phyloP scores from a whole-genome alignment of 2,888 invertebrate species.

The Nomada goodeniana region DNA sequence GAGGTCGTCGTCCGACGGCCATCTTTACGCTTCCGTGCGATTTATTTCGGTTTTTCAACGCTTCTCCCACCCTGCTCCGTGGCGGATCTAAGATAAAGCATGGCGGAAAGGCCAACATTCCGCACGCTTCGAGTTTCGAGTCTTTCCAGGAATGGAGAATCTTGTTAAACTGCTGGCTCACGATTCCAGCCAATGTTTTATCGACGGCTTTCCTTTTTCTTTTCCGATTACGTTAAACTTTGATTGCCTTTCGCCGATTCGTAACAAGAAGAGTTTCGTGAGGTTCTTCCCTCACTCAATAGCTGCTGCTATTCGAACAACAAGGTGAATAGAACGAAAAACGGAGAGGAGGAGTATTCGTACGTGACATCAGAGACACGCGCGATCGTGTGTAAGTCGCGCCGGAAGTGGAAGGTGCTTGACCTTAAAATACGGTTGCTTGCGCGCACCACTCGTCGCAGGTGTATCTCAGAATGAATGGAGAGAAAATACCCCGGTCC shows the following conservation, averaged over 20 bases:
- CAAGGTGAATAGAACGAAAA: not conserved
- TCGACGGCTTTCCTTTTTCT: too few relatives aligned
- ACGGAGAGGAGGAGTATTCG: conserved; percentile 19
- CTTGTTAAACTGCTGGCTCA: not conserved
- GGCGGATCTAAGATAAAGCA: conserved; percentile 29
- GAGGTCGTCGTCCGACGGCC: conserved; percentile 56
- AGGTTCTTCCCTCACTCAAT: too few relatives aligned
- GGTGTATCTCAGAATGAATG: conserved; percentile 11
- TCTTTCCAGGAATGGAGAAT: conserved; percentile 23
- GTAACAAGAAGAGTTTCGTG: too few relatives aligned
- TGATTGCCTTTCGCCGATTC: too few relatives aligned
- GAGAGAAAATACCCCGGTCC: conserved; percentile 14
- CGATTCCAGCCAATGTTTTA: not conserved
- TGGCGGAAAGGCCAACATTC: conserved; percentile 22
- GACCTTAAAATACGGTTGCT: conserved; percentile 60
- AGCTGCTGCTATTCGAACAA: too few relatives aligned
- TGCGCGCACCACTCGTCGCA: conserved; percentile 1
- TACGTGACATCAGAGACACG: conserved; percentile 51
- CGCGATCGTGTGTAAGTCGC: conserved; percentile 42
- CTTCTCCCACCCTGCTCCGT: not conserved
- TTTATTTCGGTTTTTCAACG: conserved; percentile 58
- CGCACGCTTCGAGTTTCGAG: conserved; percentile 26
- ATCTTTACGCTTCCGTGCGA: conserved; percentile 52
- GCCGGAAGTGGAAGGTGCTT: conserved; percentile 71
- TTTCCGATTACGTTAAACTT: too few relatives aligned